These are phyloP conservation scores for Omphaloscelis lunosa DNA, from an alignment of 2,888 invertebrate genomes.

Conservation along the genomic window DNA sequence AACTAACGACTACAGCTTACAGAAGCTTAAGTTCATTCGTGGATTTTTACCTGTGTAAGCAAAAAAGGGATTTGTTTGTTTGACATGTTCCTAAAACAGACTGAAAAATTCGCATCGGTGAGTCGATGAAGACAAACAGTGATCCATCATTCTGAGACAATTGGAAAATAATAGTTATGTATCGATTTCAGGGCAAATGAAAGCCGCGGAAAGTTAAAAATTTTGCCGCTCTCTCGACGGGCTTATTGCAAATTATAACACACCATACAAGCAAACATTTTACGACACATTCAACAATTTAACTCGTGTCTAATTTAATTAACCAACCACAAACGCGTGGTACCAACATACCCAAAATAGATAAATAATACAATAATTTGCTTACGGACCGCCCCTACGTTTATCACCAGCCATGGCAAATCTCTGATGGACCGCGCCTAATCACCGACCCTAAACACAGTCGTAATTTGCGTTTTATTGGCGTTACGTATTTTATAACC, in stretches of 20 bases:
- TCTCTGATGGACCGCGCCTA: constrained; percentile 79
- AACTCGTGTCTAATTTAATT: constrained; percentile 51
- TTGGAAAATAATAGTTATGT: not conserved
- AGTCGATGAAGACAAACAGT: too few species aligned
- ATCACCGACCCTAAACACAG: constrained; percentile 75
- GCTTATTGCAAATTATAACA: not conserved
- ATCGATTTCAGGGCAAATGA: not conserved
- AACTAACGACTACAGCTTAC: not conserved
- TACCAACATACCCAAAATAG: constrained; percentile 46
- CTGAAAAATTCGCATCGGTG: not conserved
- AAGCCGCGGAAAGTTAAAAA: not conserved
- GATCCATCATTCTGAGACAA: too few species aligned
- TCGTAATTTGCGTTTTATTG: constrained; percentile 73
- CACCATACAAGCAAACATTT: not conserved
- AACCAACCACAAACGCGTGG: constrained; percentile 19
- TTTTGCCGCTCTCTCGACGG: not conserved
- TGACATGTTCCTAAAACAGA: not conserved
- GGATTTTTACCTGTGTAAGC: not conserved
- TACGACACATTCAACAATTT: constrained; percentile 35
- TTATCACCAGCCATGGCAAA: constrained; percentile 72
- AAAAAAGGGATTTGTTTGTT: not conserved
- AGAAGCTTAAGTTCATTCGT: not conserved
- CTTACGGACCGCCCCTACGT: constrained; percentile 70
- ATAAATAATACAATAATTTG: constrained; percentile 69
- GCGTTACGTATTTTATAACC: constrained; percentile 65